Conservation (phyloP, 2,113 vertebrate genomes). For the Dolichallabes microphthalmus region DNA sequence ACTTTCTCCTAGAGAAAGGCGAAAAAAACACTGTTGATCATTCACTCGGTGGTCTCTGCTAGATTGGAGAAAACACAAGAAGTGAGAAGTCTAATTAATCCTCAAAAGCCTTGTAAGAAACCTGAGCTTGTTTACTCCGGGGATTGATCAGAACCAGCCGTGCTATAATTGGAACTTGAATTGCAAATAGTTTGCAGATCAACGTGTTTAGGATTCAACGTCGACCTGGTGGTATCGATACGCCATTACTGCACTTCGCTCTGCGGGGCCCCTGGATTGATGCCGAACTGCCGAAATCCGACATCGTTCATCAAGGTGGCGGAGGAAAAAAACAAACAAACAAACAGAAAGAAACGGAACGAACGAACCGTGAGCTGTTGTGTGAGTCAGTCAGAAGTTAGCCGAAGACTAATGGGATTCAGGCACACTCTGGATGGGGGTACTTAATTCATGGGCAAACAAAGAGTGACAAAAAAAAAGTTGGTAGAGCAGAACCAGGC, state of each 20-base stretch:
- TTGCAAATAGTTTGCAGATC: constrained; percentile 26
- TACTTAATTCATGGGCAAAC: constrained; percentile 21
- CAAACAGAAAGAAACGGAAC: background rate
- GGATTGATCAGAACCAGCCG: constrained; percentile 28
- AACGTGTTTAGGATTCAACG: constrained; percentile 5
- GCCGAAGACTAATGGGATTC: constrained; percentile 2
- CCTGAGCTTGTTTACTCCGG: constrained; percentile 26
- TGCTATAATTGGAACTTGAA: constrained; percentile 18
- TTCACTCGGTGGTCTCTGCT: background rate
- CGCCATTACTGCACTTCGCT: background rate
- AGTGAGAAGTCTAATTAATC: constrained; percentile 15
- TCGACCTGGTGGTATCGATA: background rate
- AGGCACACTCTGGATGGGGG: constrained; percentile 1
- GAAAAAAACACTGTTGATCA: background rate
- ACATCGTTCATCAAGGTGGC: background rate
- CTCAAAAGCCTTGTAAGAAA: constrained; percentile 6
- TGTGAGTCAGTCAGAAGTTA: constrained; percentile 2
- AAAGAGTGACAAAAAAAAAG: constrained; percentile 9
- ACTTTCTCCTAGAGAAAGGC: background rate
- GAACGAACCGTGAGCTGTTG: background rate
- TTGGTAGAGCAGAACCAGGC: background rate
- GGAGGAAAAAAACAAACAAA: background rate
- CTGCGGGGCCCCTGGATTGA: background rate
- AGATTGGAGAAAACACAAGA: background rate
- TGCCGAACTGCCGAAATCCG: background rate